These are phyloP conservation scores for Phthorimaea operculella DNA, from an alignment of 1,140 invertebrate genomes.

Conservation along the genomic window DNA sequence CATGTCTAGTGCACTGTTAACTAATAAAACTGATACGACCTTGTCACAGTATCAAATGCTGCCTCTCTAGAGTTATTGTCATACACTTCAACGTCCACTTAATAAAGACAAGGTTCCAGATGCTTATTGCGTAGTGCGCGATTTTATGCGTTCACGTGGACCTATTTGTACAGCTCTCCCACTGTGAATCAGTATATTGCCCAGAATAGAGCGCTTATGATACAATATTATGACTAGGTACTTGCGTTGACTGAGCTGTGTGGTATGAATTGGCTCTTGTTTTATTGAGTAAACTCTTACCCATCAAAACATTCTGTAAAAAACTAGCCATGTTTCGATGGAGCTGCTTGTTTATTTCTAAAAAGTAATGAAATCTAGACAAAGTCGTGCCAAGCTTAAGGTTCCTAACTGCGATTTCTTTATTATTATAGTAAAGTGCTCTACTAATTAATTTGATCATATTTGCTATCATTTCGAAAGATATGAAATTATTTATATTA, in stretches of 20 bases:
- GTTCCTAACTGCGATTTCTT: too few species aligned
- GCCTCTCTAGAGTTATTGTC: neutral
- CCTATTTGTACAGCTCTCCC: constrained; percentile 25
- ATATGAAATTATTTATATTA: too few species aligned
- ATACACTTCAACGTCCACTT: constrained; percentile 11
- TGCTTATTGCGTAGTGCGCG: constrained; percentile 23
- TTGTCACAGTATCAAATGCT: constrained; percentile 13
- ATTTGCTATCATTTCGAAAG: too few species aligned
- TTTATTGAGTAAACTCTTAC: too few species aligned
- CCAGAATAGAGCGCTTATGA: constrained; percentile 28
- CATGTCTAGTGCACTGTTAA: too few species aligned
- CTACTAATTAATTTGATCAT: too few species aligned
- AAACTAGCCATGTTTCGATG: too few species aligned
- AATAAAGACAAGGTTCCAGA: constrained; percentile 29
- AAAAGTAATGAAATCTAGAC: too few species aligned
- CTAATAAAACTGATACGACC: constrained; percentile 13
- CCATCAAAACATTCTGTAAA: too few species aligned
- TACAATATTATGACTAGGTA: constrained; percentile 7
- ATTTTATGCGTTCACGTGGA: constrained; percentile 20
- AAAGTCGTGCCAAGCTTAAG: too few species aligned
- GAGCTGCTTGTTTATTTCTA: too few species aligned
- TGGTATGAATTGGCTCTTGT: neutral
- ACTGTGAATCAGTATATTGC: constrained; percentile 34
- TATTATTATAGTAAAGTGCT: too few species aligned
- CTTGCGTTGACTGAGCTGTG: constrained; percentile 14